phyloP scores from a whole-genome alignment of 1,140 invertebrate genomes.

The Cydia pomonella region DNA sequence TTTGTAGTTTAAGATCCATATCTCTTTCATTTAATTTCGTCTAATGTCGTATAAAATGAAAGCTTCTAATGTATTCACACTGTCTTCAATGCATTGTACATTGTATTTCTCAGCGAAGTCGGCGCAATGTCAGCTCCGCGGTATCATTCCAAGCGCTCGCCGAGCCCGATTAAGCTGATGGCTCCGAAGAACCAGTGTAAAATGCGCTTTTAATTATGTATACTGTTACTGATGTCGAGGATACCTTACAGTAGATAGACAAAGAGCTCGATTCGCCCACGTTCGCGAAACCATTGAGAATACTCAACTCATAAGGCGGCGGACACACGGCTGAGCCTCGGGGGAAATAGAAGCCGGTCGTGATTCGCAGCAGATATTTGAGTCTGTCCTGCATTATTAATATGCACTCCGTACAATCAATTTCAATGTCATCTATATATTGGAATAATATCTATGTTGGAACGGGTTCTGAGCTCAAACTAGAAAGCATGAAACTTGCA shows the following conservation, averaged over 20 bases:
- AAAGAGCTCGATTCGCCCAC: not conserved
- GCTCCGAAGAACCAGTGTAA: not conserved
- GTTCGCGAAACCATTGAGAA: not conserved
- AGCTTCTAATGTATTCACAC: slow-evolving; percentile 17
- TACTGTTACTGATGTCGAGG: not conserved
- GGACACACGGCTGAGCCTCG: slow-evolving; percentile 9
- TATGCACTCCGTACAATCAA: slow-evolving; percentile 13
- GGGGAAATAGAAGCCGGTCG: slow-evolving; percentile 18
- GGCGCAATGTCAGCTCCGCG: slow-evolving; percentile 11
- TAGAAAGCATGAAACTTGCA: no score
- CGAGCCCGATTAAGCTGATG: not conserved
- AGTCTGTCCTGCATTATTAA: slow-evolving; percentile 28
- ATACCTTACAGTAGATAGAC: not conserved
- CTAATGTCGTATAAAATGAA: not conserved
- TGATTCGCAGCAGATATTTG: slow-evolving; percentile 20
- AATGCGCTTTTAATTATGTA: not conserved
- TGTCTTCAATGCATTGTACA: slow-evolving; percentile 16
- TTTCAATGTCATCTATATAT: not conserved
- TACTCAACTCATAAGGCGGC: slow-evolving; percentile 9
- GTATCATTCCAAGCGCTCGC: not conserved
- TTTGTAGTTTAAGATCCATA: not conserved
- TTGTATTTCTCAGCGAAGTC: slow-evolving; percentile 21
- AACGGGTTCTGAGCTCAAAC: no score
- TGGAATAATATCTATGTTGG: no score
- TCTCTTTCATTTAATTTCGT: not conserved